phyloP scores from a whole-genome alignment of 2,797 vertebrate species.

The Potorous gilbertii region DNA sequence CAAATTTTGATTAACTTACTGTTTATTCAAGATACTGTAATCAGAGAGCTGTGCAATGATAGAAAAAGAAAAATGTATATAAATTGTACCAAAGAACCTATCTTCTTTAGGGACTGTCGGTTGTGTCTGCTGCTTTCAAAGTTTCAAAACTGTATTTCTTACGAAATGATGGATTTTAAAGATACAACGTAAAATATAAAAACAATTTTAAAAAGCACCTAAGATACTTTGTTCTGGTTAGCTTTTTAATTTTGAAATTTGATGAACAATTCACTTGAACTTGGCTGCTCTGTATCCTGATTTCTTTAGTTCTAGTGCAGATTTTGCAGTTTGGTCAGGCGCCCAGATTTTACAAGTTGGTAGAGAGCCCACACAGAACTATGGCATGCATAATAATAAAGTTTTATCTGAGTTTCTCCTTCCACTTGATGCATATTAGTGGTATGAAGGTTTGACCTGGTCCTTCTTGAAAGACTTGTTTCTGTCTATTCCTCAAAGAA shows the following conservation, averaged over 20 bases:
- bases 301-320: neutral
- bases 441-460: neutral
- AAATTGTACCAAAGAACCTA: neutral
- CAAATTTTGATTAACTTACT: neutral
- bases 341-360: neutral
- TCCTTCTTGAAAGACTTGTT: neutral
- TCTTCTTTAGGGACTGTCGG: neutral
- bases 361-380: neutral
- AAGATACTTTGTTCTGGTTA: neutral
- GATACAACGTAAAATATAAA: neutral
- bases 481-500: neutral
- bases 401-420: neutral
- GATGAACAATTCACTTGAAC: neutral
- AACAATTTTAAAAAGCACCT: neutral
- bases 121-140: neutral
- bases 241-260: neutral
- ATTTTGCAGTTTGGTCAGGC: neutral
- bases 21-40: neutral
- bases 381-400: neutral
- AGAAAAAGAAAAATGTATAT: neutral
- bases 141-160: neutral
- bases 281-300: neutral
- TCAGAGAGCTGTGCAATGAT: neutral
- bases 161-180: neutral
- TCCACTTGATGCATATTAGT: neutral